phyloP scores from a whole-genome alignment of 2,888 invertebrate genomes.

The Netelia melanura region DNA sequence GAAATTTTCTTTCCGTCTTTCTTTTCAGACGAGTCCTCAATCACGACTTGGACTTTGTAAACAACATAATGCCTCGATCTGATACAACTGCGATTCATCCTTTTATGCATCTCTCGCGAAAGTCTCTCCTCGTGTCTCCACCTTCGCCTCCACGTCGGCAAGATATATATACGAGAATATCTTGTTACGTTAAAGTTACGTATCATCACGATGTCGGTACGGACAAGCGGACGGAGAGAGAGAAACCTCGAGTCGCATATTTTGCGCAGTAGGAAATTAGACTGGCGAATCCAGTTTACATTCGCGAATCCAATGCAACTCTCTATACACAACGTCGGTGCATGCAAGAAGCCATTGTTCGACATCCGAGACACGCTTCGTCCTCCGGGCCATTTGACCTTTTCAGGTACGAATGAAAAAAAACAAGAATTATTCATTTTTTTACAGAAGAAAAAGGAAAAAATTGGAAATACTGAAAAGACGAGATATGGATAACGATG shows the following conservation, averaged over 20 bases:
- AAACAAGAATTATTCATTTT: background rate
- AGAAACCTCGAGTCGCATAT: slow-evolving; percentile 14
- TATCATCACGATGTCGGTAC: slow-evolving; percentile 40
- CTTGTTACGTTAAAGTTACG: slow-evolving; percentile 58
- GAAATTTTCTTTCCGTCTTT: slow-evolving; percentile 5
- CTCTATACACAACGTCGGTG: slow-evolving; percentile 3
- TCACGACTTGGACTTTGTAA: slow-evolving; percentile 18
- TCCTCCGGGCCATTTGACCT: slow-evolving; percentile 64
- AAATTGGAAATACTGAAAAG: slow-evolving; percentile 14
- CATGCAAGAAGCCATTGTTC: slow-evolving; percentile 63
- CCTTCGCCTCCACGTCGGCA: slow-evolving; percentile 9
- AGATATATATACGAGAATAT: slow-evolving; percentile 49
- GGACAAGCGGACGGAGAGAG: background rate
- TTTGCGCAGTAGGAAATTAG: slow-evolving; percentile 54
- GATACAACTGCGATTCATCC: slow-evolving; percentile 55
- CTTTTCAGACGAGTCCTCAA: slow-evolving; percentile 14
- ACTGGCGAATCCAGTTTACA: slow-evolving; percentile 47
- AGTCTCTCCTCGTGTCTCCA: slow-evolving; percentile 48
- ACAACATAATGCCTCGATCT: slow-evolving; percentile 26
- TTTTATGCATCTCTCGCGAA: slow-evolving; percentile 60
- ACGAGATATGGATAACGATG: slow-evolving; percentile 43
- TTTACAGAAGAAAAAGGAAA: background rate
- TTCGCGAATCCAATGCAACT: slow-evolving; percentile 50
- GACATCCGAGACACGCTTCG: slow-evolving; percentile 49
- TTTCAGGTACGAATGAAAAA: slow-evolving; percentile 48